Evolutionary conservation across 2,888 invertebrate genomes (phyloP).

Genomic region (Megamerina dolium): DNA sequence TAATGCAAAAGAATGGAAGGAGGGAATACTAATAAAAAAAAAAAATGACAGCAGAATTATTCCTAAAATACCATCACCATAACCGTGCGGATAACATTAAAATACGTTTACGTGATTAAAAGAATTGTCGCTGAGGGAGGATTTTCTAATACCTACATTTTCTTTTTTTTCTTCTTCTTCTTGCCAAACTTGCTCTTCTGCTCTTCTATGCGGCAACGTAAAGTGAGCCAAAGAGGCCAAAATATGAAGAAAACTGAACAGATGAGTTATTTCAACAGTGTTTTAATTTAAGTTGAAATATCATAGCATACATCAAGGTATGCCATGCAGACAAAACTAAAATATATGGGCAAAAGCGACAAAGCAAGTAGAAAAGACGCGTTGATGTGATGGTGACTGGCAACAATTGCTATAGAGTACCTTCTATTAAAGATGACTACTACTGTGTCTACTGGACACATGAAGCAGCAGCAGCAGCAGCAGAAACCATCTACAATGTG

Average conservation of each 20-base stretch:
- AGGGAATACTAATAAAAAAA: no score
- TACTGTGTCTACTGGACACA: no score
- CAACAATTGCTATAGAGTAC: no score
- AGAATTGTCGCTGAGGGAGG: neutral
- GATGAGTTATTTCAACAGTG: slow-evolving; percentile 17
- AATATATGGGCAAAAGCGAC: no score
- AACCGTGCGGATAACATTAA: neutral
- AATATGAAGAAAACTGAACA: slow-evolving; percentile 17
- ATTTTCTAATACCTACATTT: neutral
- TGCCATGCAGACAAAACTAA: neutral
- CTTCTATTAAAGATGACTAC: no score
- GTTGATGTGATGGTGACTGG: neutral
- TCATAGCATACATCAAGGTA: slow-evolving; percentile 10
- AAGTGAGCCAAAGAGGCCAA: neutral
- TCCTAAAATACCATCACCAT: no score
- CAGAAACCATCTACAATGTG: no score
- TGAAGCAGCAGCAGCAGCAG: neutral
- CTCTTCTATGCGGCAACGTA: neutral
- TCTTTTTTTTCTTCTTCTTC: slow-evolving; percentile 1
- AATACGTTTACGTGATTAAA: neutral
- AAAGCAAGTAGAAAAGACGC: neutral
- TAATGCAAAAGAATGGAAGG: no score
- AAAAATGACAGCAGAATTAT: no score
- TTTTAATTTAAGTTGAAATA: slow-evolving; percentile 12
- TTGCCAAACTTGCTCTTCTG: slow-evolving; percentile 1